Evolutionary conservation across 2,113 vertebrate species (phyloP), one percentile per base, ranked within the genome.

Genomic region (Vanacampus margaritifer): DNA sequence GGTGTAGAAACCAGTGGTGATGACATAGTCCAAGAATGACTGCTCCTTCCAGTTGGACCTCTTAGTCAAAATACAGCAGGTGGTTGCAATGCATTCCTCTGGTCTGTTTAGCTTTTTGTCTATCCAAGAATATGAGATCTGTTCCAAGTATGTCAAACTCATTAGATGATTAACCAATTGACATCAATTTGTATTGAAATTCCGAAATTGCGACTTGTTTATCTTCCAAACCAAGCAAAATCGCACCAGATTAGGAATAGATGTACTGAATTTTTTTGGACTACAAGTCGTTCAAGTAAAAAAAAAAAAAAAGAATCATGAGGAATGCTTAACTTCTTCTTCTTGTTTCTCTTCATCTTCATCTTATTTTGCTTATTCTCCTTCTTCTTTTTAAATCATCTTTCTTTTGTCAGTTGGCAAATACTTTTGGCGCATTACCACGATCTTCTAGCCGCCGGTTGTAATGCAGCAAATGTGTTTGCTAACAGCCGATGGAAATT

Each of bases 41-140:
- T 28, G 8, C 21, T 23, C 11, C 23, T n/a, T 36, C 57, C 28
- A 23, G 36, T 61, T 64, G 17, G 41, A 46, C 59, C 59, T 14
- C 36, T 61, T 50, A 35, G 41, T 41, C 10, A 43, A 54, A 58
- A 28, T 41, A 11, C n/a, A 58, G 6, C 24, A 24, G 14, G 24
- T 65, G 35, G 19, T 28, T 66, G 73, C n/a, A 48, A 9, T 59
- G 26, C 26, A 69, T 69, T 60, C 4, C 10, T 64, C 23, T 65
- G 61, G 36, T 54, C 16, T 24, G 19, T 21, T 14, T 39, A 23
- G 37, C 12, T 39, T 41, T n/a, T 60, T 61, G 59, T 61, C 11
- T 41, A 23, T 61, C 23, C n/a, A 41, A 61, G 59, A 41, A 39
- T 11, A n/a, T 6, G 11, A 62, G 13, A 5, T 41, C n/a, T 41